Evolutionary conservation across 2,888 invertebrate genomes (phyloP), one percentile per base, ranked within the genome.

Genomic region (Scaptomyza parva): DNA sequence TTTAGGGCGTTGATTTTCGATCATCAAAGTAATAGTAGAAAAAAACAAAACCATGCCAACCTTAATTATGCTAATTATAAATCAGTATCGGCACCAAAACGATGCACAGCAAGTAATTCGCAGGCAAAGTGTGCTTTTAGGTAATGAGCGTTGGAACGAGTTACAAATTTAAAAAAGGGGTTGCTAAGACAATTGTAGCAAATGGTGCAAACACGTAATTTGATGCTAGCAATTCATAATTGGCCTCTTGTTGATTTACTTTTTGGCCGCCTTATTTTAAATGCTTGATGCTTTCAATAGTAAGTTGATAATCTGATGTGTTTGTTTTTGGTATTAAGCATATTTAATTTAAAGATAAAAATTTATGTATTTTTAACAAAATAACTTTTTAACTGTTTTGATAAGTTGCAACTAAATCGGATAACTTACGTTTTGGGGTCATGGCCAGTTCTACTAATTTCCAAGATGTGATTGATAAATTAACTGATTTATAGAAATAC

Each of bases 11-110:
- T 35, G 43, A 18, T 26, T 45, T 61, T 57, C 26, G 45, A 61
- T 62, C 51, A 74, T 72, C 58, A 72, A 74, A 72, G 67, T 33
- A 50, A 39, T 2, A 20, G 30, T 1, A 33, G 39, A 37, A 60
- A 43, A 45, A 35, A 43, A 14, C 8, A 35, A 14, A 33, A 35
- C 35, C 39, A 43, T 45, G 18, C 37, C 41, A 40, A 9, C 45
- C 55, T 60, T 62, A 66, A 61, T 73, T 74, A 78, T 78, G 78
- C 44, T 78, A 74, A 76, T 74, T 78, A 76, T 57, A 43, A 76
- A 51, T 65, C 28, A 48, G 51, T 72, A 58, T 76, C 66, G 65
- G 62, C 60, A 45, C 60, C 53, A 76, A 73, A 60, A 65, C 37
- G 67, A 66, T 62, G 28, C 62, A 39, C 26, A 45, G 39, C 9